Evolutionary conservation across 1,140 invertebrate species (phyloP).

Genomic region (Meteorus sp.): DNA sequence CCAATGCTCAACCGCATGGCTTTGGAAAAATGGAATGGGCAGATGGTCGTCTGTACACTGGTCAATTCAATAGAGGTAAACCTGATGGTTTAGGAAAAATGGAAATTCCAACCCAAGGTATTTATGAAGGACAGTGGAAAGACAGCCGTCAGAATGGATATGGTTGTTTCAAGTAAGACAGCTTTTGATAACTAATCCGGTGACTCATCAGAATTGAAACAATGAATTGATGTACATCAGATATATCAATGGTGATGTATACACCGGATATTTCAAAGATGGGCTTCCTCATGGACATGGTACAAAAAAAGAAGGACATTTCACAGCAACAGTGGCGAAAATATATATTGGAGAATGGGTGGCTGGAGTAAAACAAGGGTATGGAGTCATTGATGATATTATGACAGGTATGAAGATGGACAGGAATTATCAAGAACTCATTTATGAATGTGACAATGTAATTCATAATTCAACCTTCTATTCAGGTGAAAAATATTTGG

Average conservation of each 20-base stretch:
- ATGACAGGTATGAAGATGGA: constrained; percentile 67
- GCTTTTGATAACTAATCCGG: background rate
- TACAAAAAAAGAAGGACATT: constrained; percentile 76
- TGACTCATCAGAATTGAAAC: background rate
- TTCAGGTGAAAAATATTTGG: constrained; percentile 85
- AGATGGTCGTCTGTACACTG: constrained; percentile 77
- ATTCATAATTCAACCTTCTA: constrained; percentile 6
- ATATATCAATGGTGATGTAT: constrained; percentile 71
- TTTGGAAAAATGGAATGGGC: constrained; percentile 78
- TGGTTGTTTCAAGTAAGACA: constrained; percentile 70
- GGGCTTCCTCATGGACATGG: constrained; percentile 83
- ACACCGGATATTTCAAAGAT: constrained; percentile 85
- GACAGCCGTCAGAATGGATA: constrained; percentile 81
- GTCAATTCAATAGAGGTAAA: constrained; percentile 75
- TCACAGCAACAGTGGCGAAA: constrained; percentile 71
- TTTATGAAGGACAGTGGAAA: constrained; percentile 83
- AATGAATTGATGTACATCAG: constrained; percentile 43
- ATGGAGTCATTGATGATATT: constrained; percentile 86
- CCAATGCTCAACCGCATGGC: constrained; percentile 80
- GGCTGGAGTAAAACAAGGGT: constrained; percentile 74
- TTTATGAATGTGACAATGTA: background rate
- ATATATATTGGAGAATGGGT: constrained; percentile 87
- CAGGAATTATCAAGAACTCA: too few species aligned
- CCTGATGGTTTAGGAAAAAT: constrained; percentile 75
- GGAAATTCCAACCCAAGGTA: constrained; percentile 65